Conservation (phyloP, 2,113 vertebrate genomes). For the Colossoma macropomum region DNA sequence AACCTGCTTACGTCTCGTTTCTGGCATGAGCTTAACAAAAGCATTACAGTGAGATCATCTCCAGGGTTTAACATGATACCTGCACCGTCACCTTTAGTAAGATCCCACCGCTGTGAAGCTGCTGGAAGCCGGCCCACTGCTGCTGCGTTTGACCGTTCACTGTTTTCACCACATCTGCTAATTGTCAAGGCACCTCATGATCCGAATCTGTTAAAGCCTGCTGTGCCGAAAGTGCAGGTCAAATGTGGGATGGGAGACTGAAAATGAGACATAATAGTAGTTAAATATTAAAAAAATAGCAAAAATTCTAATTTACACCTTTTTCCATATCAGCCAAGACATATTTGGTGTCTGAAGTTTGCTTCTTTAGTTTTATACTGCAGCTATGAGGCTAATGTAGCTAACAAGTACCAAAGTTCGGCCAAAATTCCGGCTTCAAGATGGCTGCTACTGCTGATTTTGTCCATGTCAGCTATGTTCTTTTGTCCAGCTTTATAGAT, state of each 20-base stretch:
- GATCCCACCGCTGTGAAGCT: not conserved
- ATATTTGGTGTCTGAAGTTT: no score
- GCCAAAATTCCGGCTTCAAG: no score
- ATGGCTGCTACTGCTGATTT: no score
- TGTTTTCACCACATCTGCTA: not conserved
- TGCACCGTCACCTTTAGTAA: not conserved
- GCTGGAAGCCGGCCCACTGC: not conserved
- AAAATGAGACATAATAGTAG: not conserved
- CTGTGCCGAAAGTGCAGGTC: not conserved
- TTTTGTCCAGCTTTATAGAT: no score
- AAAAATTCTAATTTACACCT: no score
- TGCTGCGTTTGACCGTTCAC: not conserved
- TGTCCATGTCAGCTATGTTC: no score
- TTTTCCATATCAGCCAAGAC: no score
- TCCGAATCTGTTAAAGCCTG: not conserved
- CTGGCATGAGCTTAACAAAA: not conserved
- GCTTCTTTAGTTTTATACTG: no score
- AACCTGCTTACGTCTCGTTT: not conserved
- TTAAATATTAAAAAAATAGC: no score
- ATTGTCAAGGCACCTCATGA: not conserved
- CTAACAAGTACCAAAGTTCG: no score
- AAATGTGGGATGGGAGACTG: not conserved
- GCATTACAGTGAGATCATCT: not conserved
- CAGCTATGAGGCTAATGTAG: no score
- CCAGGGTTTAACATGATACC: not conserved